Conservation (phyloP, 2,797 vertebrate species). For the Linurgus olivaceus region DNA sequence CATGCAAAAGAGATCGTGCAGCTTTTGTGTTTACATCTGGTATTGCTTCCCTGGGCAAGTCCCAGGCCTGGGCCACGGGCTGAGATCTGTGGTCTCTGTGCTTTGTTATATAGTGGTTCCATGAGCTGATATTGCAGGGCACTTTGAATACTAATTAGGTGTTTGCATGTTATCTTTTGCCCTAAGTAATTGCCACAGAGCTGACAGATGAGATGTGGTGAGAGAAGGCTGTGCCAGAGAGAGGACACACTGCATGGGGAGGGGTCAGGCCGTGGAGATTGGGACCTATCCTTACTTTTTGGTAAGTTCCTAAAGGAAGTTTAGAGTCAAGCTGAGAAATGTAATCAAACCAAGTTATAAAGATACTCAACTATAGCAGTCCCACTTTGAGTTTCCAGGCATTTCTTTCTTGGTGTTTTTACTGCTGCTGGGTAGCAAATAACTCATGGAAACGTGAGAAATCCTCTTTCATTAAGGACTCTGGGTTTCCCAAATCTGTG, state of each 20-base stretch:
- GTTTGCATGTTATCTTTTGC: slow-evolving; percentile 27
- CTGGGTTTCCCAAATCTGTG: background rate
- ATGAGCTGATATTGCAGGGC: background rate
- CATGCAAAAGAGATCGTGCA: background rate
- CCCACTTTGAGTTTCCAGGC: background rate
- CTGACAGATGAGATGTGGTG: background rate
- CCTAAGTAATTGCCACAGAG: background rate
- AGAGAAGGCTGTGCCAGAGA: background rate
- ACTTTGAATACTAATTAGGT: background rate
- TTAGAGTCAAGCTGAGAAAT: background rate
- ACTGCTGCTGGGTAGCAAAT: background rate
- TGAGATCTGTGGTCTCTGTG: background rate
- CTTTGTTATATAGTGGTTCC: background rate
- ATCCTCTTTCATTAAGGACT: background rate
- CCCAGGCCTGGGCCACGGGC: background rate
- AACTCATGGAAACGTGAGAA: background rate
- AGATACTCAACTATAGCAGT: background rate
- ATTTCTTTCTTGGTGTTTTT: background rate
- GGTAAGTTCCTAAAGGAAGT: background rate
- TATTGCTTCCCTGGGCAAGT: background rate
- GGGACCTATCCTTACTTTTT: background rate
- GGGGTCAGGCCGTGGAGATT: background rate
- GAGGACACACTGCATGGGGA: background rate
- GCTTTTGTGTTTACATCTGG: background rate
- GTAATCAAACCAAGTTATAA: background rate